Evolutionary conservation across 2,888 invertebrate genomes (phyloP).

Genomic region (Drosophila heteroneura): DNA sequence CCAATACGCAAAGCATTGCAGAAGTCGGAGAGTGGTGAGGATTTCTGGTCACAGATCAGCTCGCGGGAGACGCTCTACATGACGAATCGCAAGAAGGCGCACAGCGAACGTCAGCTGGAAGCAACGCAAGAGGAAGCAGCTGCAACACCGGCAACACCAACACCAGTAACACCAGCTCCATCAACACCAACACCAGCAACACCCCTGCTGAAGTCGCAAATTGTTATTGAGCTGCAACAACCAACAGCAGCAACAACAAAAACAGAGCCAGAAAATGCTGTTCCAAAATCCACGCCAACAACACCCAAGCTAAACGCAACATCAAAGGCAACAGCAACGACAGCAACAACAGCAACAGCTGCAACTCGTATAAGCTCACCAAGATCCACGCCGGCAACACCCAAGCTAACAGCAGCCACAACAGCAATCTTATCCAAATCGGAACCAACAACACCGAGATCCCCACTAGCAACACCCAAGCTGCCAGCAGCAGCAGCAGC

Average conservation of each 20-base stretch:
- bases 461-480: constrained; percentile 19
- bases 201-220: constrained; percentile 36
- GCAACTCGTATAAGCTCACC: constrained; percentile 7
- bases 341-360: constrained; percentile 1
- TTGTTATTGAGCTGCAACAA: constrained; percentile 46
- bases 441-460: constrained; percentile 14
- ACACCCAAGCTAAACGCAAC: background rate
- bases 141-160: constrained; percentile 37
- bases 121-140: constrained; percentile 39
- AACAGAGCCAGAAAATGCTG: background rate
- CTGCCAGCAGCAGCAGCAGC: background rate
- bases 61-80: constrained; percentile 89
- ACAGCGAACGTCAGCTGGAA: constrained; percentile 84
- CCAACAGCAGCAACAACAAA: constrained; percentile 10
- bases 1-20: constrained; percentile 72
- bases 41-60: constrained; percentile 89
- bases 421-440: background rate
- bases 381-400: constrained; percentile 22
- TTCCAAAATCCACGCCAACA: constrained; percentile 9
- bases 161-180: constrained; percentile 36
- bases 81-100: constrained; percentile 86
- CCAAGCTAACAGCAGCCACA: constrained; percentile 15
- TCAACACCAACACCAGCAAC: constrained; percentile 50
- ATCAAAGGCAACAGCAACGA: constrained; percentile 3
- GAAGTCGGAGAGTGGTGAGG: constrained; percentile 85